A percentile compares a stretch with the other conserved stretches of the same genome.
phyloP scores from a whole-genome alignment of 2,113 vertebrate genomes.

The Calonectris borealis region DNA sequence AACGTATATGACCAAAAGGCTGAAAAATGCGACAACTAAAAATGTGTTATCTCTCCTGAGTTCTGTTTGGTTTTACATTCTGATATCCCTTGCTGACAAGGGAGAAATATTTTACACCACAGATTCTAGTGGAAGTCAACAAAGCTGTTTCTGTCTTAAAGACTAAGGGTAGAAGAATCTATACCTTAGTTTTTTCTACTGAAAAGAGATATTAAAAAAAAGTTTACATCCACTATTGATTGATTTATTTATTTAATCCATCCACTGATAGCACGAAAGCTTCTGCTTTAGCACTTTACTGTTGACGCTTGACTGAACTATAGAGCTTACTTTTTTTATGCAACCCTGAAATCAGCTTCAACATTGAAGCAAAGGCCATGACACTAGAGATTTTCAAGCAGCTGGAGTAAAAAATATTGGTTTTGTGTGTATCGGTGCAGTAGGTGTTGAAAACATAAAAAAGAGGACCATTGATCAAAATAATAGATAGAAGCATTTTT shows the following conservation, averaged over 20 bases:
- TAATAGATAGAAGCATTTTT: conserved; percentile 53
- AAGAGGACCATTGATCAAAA: conserved; percentile 49
- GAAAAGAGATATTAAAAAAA: conserved; percentile 2
- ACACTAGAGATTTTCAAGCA: conserved; percentile 52
- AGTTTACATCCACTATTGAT: conserved; percentile 50
- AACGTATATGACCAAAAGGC: neutral
- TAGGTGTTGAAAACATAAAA: conserved; percentile 53
- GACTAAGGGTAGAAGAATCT: neutral
- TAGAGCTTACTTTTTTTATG: conserved; percentile 41
- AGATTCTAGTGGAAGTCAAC: neutral
- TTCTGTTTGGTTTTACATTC: neutral
- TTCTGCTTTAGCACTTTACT: conserved; percentile 56
- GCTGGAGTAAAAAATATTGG: conserved; percentile 58
- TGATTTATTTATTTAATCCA: conserved; percentile 56
- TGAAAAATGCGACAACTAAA: neutral
- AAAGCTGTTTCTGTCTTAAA: neutral
- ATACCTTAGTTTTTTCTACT: neutral
- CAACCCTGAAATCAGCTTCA: conserved; percentile 53
- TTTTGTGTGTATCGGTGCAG: conserved; percentile 55
- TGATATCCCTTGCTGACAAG: neutral
- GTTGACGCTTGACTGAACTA: conserved; percentile 41
- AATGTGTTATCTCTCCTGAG: neutral
- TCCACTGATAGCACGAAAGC: conserved; percentile 19
- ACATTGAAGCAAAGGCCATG: conserved; percentile 34
- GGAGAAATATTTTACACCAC: neutral